Base-by-base conservation (phyloP, 2,888 invertebrate genomes). In the Bugula neritina region DNA sequence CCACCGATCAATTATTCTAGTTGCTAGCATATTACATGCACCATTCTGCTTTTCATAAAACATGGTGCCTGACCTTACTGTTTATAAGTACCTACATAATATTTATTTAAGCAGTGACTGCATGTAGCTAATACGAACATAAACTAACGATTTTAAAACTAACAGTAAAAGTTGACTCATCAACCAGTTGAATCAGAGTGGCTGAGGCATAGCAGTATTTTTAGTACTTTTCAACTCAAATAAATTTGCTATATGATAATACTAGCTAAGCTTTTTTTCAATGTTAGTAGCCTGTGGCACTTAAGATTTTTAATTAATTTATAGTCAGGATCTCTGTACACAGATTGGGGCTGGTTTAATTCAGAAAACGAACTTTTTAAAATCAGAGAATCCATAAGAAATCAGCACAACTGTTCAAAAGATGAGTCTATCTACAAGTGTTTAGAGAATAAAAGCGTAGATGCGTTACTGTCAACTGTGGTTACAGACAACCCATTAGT, bases 321-420 rank as follows among this genome's bases (percentile, higher is more conserved):
- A 10, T 34, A 63, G 63, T 63, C 63, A 5, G 63, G 63, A 34
- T 31, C 63, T 63, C 63, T 63, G 31, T 63, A 63, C 34, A 34
- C 21, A 13, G 63, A 63, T 5, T 63, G 63, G 63, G 63, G 63
- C 31, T 63, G 63, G 63, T 31, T 31, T n/a, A 25, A 13, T 1
- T 63, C 63, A 63, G 63, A 63, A 31, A 63, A 34, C 10, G 31
- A 63, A 27, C n/a, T 21, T 2, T 25, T 31, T 27, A 31, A 63
- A 29, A 3, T 25, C 31, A 27, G 10, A 13, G 31, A 63, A 27
- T 13, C 10, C 2, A 31, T 25, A 13, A 63, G 31, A 31, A 31
- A 34, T 10, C 3, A 25, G n/a, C 13, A 5, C 13, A 63, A 31
- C 63, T 63, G 63, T 63, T 31, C 34, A 13, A 13, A 13, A 2